Evolutionary conservation across 2,113 vertebrate species (phyloP), one percentile per base, ranked within the genome.

Genomic region (Otolemur garnettii): DNA sequence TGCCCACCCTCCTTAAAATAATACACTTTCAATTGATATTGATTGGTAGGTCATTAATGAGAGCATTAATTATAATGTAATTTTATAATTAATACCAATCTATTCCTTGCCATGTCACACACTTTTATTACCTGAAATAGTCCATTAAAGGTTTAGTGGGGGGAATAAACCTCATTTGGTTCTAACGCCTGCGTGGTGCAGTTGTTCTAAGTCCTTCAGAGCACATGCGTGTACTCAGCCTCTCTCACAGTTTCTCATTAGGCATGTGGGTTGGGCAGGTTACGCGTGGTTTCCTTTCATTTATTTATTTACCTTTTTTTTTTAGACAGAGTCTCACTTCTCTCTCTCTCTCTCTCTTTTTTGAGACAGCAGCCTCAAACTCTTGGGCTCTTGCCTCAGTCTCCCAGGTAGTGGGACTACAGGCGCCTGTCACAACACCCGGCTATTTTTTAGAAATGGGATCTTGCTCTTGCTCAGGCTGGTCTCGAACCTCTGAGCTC

Each of bases 21-120:
- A 97, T 98, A 98, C 98, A 98, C 97, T 94, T 98, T 98, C 96
- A 95, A 95, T 90, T 91, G 4, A 97, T 97, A 97, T 98, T 98
- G 95, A 95, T 96, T 2, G 6, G 80, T 93, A 97, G 19, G 96
- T 97, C 97, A 96, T 96, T 97, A 98, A 94, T 96, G 90, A 96
- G 35, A 87, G 21, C 66, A 85, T 91, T 95, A 85, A 96, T 96
- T 96, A 95, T 94, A 93, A 95, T 81, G 33, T 85, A 87, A 93
- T 90, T 93, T 96, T 87, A 79, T 94, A 93, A 96, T 96, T 94
- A 97, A 96, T 95, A 93, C 87, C 92, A 97, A 97, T 96, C 95
- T 30, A 91, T 92, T 97, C 90, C 92, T 26, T 10, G 95, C 95
- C 87, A 97, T 96, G 64, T 96, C 96, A 82, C 79, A 86, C 1